Evolutionary conservation across 2,113 vertebrate genomes (phyloP).

Genomic region (Cyanoramphus novaezelandiae): DNA sequence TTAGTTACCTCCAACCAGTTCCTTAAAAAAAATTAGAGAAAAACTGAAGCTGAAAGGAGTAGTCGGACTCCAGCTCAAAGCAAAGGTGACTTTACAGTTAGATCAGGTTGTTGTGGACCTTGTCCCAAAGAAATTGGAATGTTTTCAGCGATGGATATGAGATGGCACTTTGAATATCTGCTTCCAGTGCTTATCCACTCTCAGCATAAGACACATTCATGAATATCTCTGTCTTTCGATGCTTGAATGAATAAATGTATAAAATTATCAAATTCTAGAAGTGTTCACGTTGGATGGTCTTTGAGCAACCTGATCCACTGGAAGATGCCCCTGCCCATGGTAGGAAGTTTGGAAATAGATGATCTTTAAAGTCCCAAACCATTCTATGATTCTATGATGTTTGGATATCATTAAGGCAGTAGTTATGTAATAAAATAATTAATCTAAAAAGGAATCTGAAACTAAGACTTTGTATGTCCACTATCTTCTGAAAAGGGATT

Average conservation of each 20-base stretch:
- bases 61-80: background rate
- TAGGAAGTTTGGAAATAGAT: background rate
- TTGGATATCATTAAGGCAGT: background rate
- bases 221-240: background rate
- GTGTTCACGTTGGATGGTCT: background rate
- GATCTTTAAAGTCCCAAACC: background rate
- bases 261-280: background rate
- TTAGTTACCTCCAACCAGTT: background rate
- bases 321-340: background rate
- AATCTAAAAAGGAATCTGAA: background rate
- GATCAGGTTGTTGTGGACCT: background rate
- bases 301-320: background rate
- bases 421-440: background rate
- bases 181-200: background rate
- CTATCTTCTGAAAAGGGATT: background rate
- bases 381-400: background rate
- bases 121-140: background rate
- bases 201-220: background rate
- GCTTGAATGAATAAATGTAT: background rate
- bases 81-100: background rate
- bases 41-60: background rate
- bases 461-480: too few relatives aligned
- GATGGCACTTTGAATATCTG: background rate
- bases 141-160: background rate
- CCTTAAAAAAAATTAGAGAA: background rate